These are phyloP conservation scores for Vanacampus margaritifer DNA, from an alignment of 2,113 vertebrate species.

Conservation along the genomic window DNA sequence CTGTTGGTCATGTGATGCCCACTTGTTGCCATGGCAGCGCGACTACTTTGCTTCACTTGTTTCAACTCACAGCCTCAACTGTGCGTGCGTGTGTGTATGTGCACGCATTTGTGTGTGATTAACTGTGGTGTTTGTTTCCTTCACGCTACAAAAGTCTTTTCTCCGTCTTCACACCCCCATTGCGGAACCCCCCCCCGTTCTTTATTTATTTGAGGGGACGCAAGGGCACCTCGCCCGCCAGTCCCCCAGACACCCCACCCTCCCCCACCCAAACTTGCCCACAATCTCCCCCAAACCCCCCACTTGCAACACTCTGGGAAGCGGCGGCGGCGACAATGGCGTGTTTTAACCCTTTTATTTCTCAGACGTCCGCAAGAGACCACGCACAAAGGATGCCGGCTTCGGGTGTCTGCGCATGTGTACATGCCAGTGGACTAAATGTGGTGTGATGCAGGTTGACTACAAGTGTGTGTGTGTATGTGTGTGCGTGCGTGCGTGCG, in stretches of 20 bases:
- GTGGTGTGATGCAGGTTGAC: not conserved
- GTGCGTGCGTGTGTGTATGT: conserved; percentile 4
- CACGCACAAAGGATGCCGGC: conserved; percentile 35
- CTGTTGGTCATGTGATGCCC: conserved; percentile 40
- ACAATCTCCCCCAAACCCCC: conserved; percentile 15
- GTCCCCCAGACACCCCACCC: not conserved
- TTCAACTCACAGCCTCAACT: conserved; percentile 14
- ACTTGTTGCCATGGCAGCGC: conserved; percentile 65
- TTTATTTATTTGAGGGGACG: conserved; percentile 48
- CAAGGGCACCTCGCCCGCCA: conserved; percentile 17
- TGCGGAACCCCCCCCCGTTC: not conserved
- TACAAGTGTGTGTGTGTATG: conserved; percentile 4
- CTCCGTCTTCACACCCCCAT: conserved; percentile 22
- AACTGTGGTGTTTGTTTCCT: conserved; percentile 32
- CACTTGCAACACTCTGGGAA: conserved; percentile 39
- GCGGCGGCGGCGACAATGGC: conserved; percentile 37
- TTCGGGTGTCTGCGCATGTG: not conserved
- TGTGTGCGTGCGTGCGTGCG: conserved; percentile 9
- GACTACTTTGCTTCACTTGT: conserved; percentile 29
- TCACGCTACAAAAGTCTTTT: conserved; percentile 40
- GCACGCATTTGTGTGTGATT: conserved; percentile 11
- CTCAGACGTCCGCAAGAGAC: conserved; percentile 20
- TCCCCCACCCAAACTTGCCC: not conserved
- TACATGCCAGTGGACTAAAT: not conserved
- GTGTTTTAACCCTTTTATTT: conserved; percentile 32